Conservation (phyloP, 2,888 invertebrate species). For the Macrophya alboannulata region DNA sequence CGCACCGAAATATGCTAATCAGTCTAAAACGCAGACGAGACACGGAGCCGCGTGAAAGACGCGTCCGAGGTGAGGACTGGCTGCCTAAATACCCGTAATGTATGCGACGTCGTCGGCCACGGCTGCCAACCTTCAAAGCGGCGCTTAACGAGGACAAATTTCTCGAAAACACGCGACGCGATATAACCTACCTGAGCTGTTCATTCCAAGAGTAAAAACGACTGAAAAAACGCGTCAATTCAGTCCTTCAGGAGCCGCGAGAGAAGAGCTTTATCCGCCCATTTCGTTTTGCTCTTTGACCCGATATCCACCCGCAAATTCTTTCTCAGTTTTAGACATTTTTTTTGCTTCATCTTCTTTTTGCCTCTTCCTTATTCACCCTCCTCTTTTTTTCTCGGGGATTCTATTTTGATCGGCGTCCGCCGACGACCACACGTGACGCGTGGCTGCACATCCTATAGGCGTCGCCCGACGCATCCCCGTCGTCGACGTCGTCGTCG, state of each 20-base stretch:
- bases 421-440: slow-evolving; percentile 63
- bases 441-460: slow-evolving; percentile 74
- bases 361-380: slow-evolving; percentile 3
- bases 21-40: slow-evolving; percentile 66
- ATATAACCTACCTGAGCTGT: slow-evolving; percentile 9
- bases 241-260: neutral
- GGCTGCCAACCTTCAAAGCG: slow-evolving; percentile 60
- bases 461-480: slow-evolving; percentile 60
- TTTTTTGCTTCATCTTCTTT: neutral
- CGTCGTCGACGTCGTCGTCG: slow-evolving; percentile 62
- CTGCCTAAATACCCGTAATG: slow-evolving; percentile 59
- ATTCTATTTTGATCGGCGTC: slow-evolving; percentile 55
- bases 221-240: neutral
- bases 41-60: slow-evolving; percentile 56
- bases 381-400: slow-evolving; percentile 6
- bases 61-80: slow-evolving; percentile 53
- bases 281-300: slow-evolving; percentile 2
- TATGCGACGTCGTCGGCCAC: slow-evolving; percentile 61
- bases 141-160: slow-evolving; percentile 63
- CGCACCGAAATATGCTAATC: slow-evolving; percentile 71
- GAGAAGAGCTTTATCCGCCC: neutral
- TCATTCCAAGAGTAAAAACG: neutral
- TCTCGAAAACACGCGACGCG: slow-evolving; percentile 60
- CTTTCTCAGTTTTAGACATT: neutral
- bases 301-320: slow-evolving; percentile 29